phyloP scores from a whole-genome alignment of 2,797 vertebrate genomes.

The Sebastes cheni region DNA sequence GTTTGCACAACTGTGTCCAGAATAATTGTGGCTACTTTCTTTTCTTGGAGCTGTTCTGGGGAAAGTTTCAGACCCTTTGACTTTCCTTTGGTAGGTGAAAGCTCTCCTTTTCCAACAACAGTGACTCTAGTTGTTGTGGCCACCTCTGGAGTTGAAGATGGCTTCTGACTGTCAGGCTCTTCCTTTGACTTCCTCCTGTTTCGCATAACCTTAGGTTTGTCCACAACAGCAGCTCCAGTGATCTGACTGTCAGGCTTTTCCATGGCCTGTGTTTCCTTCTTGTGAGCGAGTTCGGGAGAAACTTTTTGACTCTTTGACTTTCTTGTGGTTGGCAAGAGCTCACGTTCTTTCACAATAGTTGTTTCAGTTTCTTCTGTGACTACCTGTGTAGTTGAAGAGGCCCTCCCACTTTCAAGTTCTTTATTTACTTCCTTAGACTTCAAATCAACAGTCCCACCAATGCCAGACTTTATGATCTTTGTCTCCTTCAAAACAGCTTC shows the following conservation, averaged over 20 bases:
- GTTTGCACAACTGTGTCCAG: slow-evolving; percentile 25
- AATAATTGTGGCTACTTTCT: slow-evolving; percentile 37
- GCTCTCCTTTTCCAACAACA: background rate
- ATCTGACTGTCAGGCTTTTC: background rate
- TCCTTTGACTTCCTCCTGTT: too few relatives aligned
- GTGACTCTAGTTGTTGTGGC: background rate
- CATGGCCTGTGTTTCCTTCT: background rate
- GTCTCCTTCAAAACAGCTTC: too few relatives aligned
- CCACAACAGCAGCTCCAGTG: too few relatives aligned
- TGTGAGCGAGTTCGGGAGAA: background rate
- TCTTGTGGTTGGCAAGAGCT: background rate
- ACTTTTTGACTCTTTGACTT: background rate
- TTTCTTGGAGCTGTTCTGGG: background rate
- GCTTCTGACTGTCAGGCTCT: background rate
- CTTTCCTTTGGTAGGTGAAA: background rate
- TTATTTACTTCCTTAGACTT: background rate
- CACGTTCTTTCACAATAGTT: background rate
- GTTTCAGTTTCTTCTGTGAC: background rate
- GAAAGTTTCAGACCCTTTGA: background rate
- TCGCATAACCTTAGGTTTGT: too few relatives aligned
- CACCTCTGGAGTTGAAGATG: background rate
- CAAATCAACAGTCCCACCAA: background rate
- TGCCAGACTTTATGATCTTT: too few relatives aligned
- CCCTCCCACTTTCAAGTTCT: too few relatives aligned
- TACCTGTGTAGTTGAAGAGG: background rate